A percentile compares a stretch with the other conserved stretches of the same genome.
phyloP scores from a whole-genome alignment of 53 echinoderm and acorn worm genomes.

The Mesocentrotus franciscanus region DNA sequence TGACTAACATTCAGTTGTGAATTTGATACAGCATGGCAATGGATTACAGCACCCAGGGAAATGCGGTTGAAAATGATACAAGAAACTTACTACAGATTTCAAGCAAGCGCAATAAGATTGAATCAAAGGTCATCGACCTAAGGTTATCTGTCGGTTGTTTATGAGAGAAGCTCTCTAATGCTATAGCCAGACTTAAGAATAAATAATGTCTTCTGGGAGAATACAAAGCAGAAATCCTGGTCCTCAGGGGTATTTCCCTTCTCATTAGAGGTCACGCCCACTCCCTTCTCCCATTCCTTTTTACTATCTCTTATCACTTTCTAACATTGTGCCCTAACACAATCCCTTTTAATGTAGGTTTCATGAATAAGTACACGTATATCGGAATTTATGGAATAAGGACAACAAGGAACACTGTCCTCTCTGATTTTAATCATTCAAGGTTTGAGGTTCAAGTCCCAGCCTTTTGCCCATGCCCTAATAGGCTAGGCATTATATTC shows the following conservation, averaged over 20 bases:
- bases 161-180: neutral
- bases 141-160: neutral
- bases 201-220: constrained; percentile 56
- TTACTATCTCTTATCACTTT: neutral
- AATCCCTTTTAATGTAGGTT: neutral
- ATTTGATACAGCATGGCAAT: neutral
- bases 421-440: neutral
- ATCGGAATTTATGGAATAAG: neutral
- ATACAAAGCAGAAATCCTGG: constrained; percentile 38
- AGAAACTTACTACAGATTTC: neutral
- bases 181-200: constrained; percentile 17
- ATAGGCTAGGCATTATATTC: neutral
- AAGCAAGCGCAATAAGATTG: neutral
- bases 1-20: neutral
- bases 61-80: constrained; percentile 42
- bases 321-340: neutral
- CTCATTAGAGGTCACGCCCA: neutral
- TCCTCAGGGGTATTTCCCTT: constrained; percentile 13
- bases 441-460: neutral
- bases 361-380: neutral
- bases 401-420: neutral
- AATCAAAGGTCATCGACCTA: constrained; percentile 33
- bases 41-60: neutral
- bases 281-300: neutral
- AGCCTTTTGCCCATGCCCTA: neutral